Evolutionary conservation across 2,888 invertebrate species (phyloP).

Genomic region (Troglohyphantes excavatus): DNA sequence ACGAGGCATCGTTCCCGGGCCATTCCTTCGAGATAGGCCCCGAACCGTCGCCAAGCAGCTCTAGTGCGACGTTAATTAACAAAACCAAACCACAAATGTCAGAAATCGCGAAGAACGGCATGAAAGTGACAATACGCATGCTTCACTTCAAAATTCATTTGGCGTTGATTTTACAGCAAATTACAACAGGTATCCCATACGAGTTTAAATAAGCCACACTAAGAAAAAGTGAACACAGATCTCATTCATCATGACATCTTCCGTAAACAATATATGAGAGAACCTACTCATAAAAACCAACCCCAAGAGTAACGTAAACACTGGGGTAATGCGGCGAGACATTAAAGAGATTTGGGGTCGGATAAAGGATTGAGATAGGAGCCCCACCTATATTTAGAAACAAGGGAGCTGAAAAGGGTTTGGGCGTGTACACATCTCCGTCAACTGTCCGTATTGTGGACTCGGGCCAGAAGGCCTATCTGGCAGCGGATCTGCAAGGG

Average conservation of each 20-base stretch:
- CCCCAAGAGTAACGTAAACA: background rate
- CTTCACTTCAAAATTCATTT: too few relatives aligned
- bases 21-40: too few relatives aligned
- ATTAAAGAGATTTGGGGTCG: constrained; percentile 4
- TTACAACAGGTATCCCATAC: too few relatives aligned
- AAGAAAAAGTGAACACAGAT: too few relatives aligned
- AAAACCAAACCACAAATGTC: too few relatives aligned
- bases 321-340: background rate
- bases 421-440: background rate
- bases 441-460: constrained; percentile 33
- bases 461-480: constrained; percentile 16
- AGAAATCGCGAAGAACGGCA: too few relatives aligned
- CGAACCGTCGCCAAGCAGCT: too few relatives aligned
- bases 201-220: too few relatives aligned
- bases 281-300: background rate
- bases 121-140: too few relatives aligned
- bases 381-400: background rate
- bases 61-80: too few relatives aligned
- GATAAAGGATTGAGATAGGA: background rate
- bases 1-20: too few relatives aligned
- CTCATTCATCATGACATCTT: background rate
- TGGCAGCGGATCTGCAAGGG: constrained; percentile 18
- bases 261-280: background rate
- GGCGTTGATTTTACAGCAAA: too few relatives aligned
- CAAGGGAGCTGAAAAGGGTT: background rate